phyloP scores from a whole-genome alignment of 2,888 invertebrate species.

The Metellina segmentata region DNA sequence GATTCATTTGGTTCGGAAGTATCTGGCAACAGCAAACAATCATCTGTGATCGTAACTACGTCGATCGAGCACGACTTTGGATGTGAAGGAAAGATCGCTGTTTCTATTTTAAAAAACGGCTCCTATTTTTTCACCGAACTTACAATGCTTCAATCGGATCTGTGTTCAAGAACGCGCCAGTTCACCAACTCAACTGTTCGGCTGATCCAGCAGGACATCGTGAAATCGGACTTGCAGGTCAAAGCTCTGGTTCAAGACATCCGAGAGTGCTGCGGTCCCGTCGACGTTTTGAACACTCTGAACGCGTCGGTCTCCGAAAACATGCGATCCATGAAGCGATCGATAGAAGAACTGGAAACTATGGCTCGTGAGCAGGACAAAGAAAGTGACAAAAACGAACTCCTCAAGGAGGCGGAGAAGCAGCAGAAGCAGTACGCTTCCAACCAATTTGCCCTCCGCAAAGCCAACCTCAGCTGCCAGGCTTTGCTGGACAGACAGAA shows the following conservation, averaged over 20 bases:
- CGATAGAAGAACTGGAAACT: slow-evolving; percentile 74
- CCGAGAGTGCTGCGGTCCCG: slow-evolving; percentile 73
- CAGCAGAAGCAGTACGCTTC: slow-evolving; percentile 66
- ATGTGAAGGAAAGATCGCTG: neutral
- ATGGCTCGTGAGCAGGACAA: slow-evolving; percentile 74
- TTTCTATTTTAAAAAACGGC: neutral
- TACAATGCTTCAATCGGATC: slow-evolving; percentile 30
- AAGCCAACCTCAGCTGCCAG: slow-evolving; percentile 75
- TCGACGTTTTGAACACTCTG: slow-evolving; percentile 74
- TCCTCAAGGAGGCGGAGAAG: slow-evolving; percentile 73
- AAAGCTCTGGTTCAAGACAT: slow-evolving; percentile 78
- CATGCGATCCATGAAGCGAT: slow-evolving; percentile 70
- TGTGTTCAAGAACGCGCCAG: neutral
- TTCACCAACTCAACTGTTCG: slow-evolving; percentile 63
- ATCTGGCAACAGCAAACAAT: slow-evolving; percentile 31
- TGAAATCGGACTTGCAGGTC: slow-evolving; percentile 75
- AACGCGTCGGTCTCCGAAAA: slow-evolving; percentile 71
- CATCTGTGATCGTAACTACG: slow-evolving; percentile 26
- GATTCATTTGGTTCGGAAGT: too few relatives aligned
- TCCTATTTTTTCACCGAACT: neutral
- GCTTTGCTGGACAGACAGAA: slow-evolving; percentile 70
- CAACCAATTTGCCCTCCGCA: slow-evolving; percentile 76
- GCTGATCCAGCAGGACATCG: slow-evolving; percentile 71
- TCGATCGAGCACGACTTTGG: neutral
- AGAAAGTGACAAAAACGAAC: slow-evolving; percentile 44